Conservation (phyloP, 2,888 invertebrate species). For the Himalopsyche kuldschensis region DNA sequence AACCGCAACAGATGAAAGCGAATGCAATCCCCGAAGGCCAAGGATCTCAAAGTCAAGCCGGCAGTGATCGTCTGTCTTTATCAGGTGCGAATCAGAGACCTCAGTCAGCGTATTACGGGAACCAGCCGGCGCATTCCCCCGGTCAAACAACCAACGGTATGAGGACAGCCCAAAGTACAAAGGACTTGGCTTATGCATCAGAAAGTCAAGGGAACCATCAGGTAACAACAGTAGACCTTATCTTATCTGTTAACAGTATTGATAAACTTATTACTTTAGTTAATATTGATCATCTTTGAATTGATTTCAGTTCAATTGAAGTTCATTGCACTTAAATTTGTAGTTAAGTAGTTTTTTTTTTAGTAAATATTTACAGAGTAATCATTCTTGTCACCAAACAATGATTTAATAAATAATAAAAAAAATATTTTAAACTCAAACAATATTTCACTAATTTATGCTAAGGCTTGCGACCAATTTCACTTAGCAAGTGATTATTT, state of each 20-base stretch:
- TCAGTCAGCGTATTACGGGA: constrained; percentile 60
- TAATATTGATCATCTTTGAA: neutral
- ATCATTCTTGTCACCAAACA: no score
- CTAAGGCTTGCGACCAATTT: no score
- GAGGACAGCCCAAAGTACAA: constrained; percentile 34
- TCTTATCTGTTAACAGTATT: neutral
- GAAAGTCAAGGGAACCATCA: constrained; percentile 22
- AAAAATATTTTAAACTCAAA: no score
- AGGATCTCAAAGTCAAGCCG: neutral
- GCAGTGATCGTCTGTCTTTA: constrained; percentile 13
- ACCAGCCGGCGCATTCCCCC: constrained; percentile 39
- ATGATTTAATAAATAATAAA: no score
- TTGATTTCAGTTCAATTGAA: no score
- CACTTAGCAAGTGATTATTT: no score
- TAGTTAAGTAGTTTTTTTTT: no score
- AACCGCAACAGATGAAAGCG: constrained; percentile 43
- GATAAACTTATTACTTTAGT: neutral
- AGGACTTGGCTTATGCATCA: constrained; percentile 16
- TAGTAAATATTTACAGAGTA: no score
- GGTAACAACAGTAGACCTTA: constrained; percentile 1
- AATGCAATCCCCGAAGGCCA: neutral
- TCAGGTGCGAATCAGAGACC: constrained; percentile 52
- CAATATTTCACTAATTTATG: no score
- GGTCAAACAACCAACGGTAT: constrained; percentile 40
- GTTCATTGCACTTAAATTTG: no score